Base-by-base conservation (phyloP, 1,140 invertebrate genomes). In the Penaeus chinensis region DNA sequence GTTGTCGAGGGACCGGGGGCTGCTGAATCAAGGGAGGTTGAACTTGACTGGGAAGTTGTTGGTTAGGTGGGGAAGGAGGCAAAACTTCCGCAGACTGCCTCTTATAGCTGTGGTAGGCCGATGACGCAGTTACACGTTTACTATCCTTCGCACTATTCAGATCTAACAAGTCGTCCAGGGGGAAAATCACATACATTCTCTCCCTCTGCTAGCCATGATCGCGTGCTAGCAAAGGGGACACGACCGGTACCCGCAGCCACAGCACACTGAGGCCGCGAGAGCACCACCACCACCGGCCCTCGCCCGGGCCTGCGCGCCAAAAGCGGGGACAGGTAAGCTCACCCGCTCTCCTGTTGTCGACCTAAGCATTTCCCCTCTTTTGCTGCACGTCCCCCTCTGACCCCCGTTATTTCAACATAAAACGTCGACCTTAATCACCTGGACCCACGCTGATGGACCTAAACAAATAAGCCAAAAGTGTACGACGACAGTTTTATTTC, bases 141-240 rank as follows among this genome's bases (percentile, higher is more conserved):
- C 74, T 82, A 77, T 79, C 86, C 82, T 65, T 87, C 86, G 90
- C 92, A 89, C 92, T 92, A 92, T 92, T 92, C 90, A 93, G 91
- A 90, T 92, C 91, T 88, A 93, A 90, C 87, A 93, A 91, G 88
- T 93, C 93, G 90, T 93, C 93, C 90, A 92, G 92, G 89, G 93
- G 93, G 91, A 93, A 93, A 91, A 93, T 93, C 92, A 93, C 93
- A 92, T 93, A 93, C 93, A 93, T 93, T 90, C 92, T 86, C 86
- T 89, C 88, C 85, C 90, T 81, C 74, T 90, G 80, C 85, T 89
- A 87, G 85, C 89, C 89, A 89, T 89, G 78, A 90, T 89, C 91
- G 89, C 86, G 80, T 54, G 86, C 86, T 87, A 87, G 86, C 86
- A 87, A 87, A 87, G 86, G 86, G 86, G 86, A 87, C 86, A 77